Base-by-base conservation (phyloP, 35 echinoderm and acorn worm species). In the Ophiothrix spiculata region DNA sequence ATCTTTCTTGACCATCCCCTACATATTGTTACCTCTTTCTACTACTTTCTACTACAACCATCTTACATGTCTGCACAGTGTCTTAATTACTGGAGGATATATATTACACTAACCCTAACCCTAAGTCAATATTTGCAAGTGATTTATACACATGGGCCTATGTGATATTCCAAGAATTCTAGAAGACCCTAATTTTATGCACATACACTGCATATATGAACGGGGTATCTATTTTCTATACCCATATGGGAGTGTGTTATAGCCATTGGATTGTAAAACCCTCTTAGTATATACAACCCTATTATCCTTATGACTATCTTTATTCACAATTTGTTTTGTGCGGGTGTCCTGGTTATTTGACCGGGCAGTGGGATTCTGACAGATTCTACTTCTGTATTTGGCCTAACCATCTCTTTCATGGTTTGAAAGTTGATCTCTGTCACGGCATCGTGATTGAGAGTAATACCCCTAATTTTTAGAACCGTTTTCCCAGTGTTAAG, bases 391-490 rank as follows among this genome's bases (percentile, higher is more conserved):
- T 75, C 19, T 6, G 25, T 15, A 25, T 10, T 2, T 1, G 29
- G 23, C 77, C 78, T 40, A 4, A 96, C 89, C 81, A 96, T 85
- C 12, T 88, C 64, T 1, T 25, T 33, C n/a, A 92, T 23, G 36
- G 82, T 89, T 1, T 92, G 81, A 39, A 91, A 97, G 37, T 90
- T 86, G 0, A 92, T 76, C 32, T 79, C 34, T 36, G 86, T 29
- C 0, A 56, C 17, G 33, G 83, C 90, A 23, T 74, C 21, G 84
- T 87, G 86, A 64, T 97, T 97, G 6, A 92, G 29, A 14, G 94
- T 97, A 34, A 97, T 90, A 0, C 87, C 94, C 10, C 87, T 83
- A 12, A 92, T 87, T 74, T 89, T 92, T 36, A 78, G 89, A 12
- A 35, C 33, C n/a, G 87, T 81, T 45, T 91, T 84, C 1, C 88